Percentiles rank a stretch among this genome's conserved stretches.
These are phyloP conservation scores for Acronicta psi DNA, from an alignment of 2,888 invertebrate species.

Conservation along the genomic window DNA sequence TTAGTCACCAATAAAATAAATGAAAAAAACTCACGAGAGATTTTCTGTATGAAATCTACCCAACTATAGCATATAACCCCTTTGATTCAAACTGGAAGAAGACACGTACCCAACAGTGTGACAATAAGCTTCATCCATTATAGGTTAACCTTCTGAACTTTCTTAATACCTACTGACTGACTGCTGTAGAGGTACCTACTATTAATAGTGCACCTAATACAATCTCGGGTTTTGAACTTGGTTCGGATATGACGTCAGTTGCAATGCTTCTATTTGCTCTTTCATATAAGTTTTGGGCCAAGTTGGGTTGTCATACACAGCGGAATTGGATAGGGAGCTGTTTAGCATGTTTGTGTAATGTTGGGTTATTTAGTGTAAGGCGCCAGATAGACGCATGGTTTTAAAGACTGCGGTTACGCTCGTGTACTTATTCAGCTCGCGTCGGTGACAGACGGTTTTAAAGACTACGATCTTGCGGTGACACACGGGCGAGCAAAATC, in stretches of 20 bases:
- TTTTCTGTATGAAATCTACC: too few relatives aligned
- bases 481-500: too few relatives aligned
- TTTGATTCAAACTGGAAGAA: too few relatives aligned
- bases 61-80: too few relatives aligned
- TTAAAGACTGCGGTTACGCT: too few relatives aligned
- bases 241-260: constrained; percentile 38
- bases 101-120: too few relatives aligned
- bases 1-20: too few relatives aligned
- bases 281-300: constrained; percentile 42
- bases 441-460: too few relatives aligned
- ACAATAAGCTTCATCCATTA: not conserved
- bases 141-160: constrained; percentile 6
- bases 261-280: constrained; percentile 35
- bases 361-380: not conserved
- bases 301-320: constrained; percentile 31
- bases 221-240: constrained; percentile 45
- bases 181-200: constrained; percentile 15
- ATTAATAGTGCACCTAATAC: constrained; percentile 49
- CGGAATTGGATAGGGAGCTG: constrained; percentile 13
- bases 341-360: not conserved
- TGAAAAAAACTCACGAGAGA: too few relatives aligned
- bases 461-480: too few relatives aligned
- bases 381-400: too few relatives aligned
- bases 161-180: not conserved
- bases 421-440: too few relatives aligned